phyloP scores from a whole-genome alignment of 2,888 invertebrate genomes.

The Stenodera caucasica region DNA sequence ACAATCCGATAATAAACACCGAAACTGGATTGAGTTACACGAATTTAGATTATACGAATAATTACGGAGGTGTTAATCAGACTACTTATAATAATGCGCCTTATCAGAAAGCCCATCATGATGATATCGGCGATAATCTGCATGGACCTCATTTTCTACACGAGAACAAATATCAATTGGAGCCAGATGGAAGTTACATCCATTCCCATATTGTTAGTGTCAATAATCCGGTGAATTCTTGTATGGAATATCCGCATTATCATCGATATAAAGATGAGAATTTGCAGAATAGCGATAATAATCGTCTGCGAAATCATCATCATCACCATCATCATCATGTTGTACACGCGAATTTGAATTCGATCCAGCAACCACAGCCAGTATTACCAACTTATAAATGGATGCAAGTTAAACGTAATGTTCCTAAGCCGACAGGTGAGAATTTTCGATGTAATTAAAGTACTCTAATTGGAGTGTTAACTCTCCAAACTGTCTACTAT shows the following conservation, averaged over 20 bases:
- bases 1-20: slow-evolving; percentile 72
- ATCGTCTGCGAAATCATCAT: slow-evolving; percentile 50
- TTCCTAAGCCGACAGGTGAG: slow-evolving; percentile 90
- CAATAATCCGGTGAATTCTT: slow-evolving; percentile 56
- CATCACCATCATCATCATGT: slow-evolving; percentile 43
- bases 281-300: slow-evolving; percentile 34
- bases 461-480: not conserved
- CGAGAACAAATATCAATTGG: slow-evolving; percentile 59
- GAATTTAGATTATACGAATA: slow-evolving; percentile 76
- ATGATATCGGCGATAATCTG: slow-evolving; percentile 61
- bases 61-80: slow-evolving; percentile 45
- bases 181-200: slow-evolving; percentile 49
- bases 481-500: not conserved
- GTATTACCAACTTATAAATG: slow-evolving; percentile 93
- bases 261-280: slow-evolving; percentile 67
- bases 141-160: slow-evolving; percentile 55
- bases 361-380: slow-evolving; percentile 59
- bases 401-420: slow-evolving; percentile 98
- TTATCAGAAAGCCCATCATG: slow-evolving; percentile 50
- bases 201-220: slow-evolving; percentile 50
- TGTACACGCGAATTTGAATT: slow-evolving; percentile 21
- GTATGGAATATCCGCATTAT: slow-evolving; percentile 63
- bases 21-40: slow-evolving; percentile 89
- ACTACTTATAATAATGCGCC: slow-evolving; percentile 42
- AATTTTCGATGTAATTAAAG: not conserved